Base-by-base conservation (phyloP, 35 echinoderm and acorn worm genomes). In the Apostichopus californicus region DNA sequence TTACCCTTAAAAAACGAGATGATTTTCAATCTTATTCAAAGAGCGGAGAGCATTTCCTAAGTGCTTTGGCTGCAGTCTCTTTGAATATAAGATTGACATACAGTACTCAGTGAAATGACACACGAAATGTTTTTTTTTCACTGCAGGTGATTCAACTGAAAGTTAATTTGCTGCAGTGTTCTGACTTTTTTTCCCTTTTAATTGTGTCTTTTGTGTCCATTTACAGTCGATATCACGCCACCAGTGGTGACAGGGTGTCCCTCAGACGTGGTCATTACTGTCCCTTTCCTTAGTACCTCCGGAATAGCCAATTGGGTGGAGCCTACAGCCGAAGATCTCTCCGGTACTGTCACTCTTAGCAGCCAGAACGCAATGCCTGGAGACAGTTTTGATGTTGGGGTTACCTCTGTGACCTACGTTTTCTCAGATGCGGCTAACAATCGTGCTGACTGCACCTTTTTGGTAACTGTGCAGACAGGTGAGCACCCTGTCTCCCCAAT, bases 241-340 rank as follows among this genome's bases (percentile, higher is more conserved):
- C 87, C 87, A 20, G 63, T 89, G 2, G 64, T 89, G 17, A 4
- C 63, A n/a, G 63, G 63, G 55, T 89, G 87, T 77, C 87, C 87
- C 18, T 21, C 60, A 15, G 87, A 89, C 71, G 24, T 89, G 25
- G 57, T 59, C 13, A 2, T 57, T 21, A 85, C 55, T 55, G 57
- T 85, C 56, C 81, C 81, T 20, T 55, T 59, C 52, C 55, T 85
- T 8, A 85, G 81, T 15, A 85, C 81, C 23, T 5, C 17, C 24
- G 17, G 13, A 9, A 59, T 18, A 58, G 86, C 60, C 60, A 89
- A 61, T 7, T 89, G 86, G 86, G 24, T 24, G 8, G 68, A 68
- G 60, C 86, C 86, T 26, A 89, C 63, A n/a, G 86, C 86, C 2
- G 25, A 65, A 9, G 86, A 89, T 89, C 61, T 72, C 14, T 89